Base-by-base conservation (phyloP, 2,888 invertebrate species). In the Nebria salina region DNA sequence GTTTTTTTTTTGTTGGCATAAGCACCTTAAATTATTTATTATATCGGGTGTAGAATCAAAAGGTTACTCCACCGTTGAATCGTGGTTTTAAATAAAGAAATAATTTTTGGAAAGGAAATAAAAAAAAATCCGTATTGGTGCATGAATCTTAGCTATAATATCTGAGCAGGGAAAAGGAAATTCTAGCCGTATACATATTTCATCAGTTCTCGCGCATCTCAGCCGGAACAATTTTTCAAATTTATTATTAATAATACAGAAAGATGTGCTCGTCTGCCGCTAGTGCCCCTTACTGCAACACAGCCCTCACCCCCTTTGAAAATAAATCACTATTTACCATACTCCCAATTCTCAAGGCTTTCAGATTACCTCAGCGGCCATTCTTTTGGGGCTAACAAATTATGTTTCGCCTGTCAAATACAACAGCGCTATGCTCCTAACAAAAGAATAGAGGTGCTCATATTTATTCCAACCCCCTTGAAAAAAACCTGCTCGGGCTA, bases 251-350 rank as follows among this genome's bases (percentile, higher is more conserved):
- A 79, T 77, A 70, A 70, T 72, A 64, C 25, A 42, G 65, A 42
- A 66, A 66, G 74, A 79, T 68, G 65, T 42, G 77, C 64, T 65
- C 15, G 68, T 9, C 26, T 26, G 65, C 25, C 64, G 34, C 77
- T 34, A 34, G 34, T 34, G 41, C 65, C 76, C 76, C 76, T 76
- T 43, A 3, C 25, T 15, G 72, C 54, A 8, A 54, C 54, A 54
- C 54, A 54, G 70, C 42, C 65, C 76, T 64, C 25, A 26, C 26
- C 66, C 73, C 65, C 54, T 64, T 78, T 42, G 65, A 65, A 41
- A 86, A 86, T 86, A 86, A 86, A 86, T 86, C 86, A 85, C 86
- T 84, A 86, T 87, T 87, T 86, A 75, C 86, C 87, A 86, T 86
- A 87, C 85, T 86, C 86, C 85, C 86, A 86, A 86, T 86, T 86